A percentile compares a stretch with the other conserved stretches of the same genome.
Evolutionary conservation across 2,888 invertebrate species (phyloP).

Genomic region (Anagyrus pseudococci): DNA sequence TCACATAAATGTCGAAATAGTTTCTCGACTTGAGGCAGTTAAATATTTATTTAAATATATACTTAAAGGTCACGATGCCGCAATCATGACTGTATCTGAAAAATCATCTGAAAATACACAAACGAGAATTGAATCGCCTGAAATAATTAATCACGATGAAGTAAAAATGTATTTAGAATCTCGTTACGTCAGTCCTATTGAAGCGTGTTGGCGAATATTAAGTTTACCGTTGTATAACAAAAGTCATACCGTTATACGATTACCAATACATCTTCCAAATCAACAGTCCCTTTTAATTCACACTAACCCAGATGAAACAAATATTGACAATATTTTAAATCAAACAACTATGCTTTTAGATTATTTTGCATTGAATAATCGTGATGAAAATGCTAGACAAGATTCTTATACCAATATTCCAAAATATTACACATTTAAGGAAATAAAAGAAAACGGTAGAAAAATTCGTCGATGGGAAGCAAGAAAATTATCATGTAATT

Average conservation of each 20-base stretch:
- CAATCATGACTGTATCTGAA: conserved; percentile 5
- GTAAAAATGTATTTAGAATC: conserved; percentile 29
- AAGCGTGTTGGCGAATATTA: conserved; percentile 40
- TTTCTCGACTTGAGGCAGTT: conserved; percentile 44
- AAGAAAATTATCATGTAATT: conserved; percentile 22
- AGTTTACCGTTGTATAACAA: conserved; percentile 34
- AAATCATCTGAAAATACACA: neutral
- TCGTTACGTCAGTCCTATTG: conserved; percentile 39
- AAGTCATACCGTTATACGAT: conserved; percentile 35
- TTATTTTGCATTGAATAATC: conserved; percentile 30
- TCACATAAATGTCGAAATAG: conserved; percentile 49
- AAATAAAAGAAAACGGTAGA: conserved; percentile 11
- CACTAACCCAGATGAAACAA: conserved; percentile 3
- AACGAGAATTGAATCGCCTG: neutral
- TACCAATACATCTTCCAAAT: conserved; percentile 39
- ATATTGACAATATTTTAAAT: conserved; percentile 4
- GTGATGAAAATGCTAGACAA: conserved; percentile 26
- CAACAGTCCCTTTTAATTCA: conserved; percentile 27
- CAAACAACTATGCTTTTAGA: conserved; percentile 25
- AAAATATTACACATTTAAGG: conserved; percentile 24
- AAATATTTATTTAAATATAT: conserved; percentile 49
- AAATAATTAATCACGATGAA: neutral
- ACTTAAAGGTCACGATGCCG: conserved; percentile 44
- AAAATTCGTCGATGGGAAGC: conserved; percentile 18
- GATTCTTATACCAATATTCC: conserved; percentile 32